These are phyloP conservation scores for Steinernema khuongi DNA, from an alignment of 1,140 invertebrate genomes.

Conservation along the genomic window DNA sequence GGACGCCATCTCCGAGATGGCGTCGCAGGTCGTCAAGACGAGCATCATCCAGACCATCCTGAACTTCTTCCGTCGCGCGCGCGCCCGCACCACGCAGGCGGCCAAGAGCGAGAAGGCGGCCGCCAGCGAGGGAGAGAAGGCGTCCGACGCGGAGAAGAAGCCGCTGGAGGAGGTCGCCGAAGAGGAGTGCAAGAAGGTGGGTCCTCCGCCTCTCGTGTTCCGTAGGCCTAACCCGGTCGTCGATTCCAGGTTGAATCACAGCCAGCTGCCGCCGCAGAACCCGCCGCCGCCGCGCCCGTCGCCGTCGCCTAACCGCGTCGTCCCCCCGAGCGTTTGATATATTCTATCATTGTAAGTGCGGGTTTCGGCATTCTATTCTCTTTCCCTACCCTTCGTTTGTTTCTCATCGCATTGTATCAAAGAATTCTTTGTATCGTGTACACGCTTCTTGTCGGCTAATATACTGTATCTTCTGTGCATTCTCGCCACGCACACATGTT, in stretches of 20 bases:
- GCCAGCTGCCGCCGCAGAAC: neutral
- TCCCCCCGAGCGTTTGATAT: conserved; percentile 9
- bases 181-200: conserved; percentile 31
- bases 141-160: conserved; percentile 16
- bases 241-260: neutral
- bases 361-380: conserved; percentile 16
- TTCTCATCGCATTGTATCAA: neutral
- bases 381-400: neutral
- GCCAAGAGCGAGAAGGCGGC: conserved; percentile 29
- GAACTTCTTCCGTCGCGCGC: conserved; percentile 39
- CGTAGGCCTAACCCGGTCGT: neutral
- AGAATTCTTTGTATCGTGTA: neutral
- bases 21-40: conserved; percentile 22
- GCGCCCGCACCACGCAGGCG: conserved; percentile 16
- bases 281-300: neutral
- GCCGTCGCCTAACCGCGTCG: neutral
- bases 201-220: neutral
- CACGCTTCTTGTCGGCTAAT: neutral
- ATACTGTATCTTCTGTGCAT: conserved; percentile 13
- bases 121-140: conserved; percentile 21
- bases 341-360: conserved; percentile 17
- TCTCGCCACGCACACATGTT: neutral
- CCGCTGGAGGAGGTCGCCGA: conserved; percentile 28
- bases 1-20: conserved; percentile 33
- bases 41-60: conserved; percentile 38